Evolutionary conservation across 2,113 vertebrate species (phyloP).

Genomic region (Dromaius novaehollandiae): DNA sequence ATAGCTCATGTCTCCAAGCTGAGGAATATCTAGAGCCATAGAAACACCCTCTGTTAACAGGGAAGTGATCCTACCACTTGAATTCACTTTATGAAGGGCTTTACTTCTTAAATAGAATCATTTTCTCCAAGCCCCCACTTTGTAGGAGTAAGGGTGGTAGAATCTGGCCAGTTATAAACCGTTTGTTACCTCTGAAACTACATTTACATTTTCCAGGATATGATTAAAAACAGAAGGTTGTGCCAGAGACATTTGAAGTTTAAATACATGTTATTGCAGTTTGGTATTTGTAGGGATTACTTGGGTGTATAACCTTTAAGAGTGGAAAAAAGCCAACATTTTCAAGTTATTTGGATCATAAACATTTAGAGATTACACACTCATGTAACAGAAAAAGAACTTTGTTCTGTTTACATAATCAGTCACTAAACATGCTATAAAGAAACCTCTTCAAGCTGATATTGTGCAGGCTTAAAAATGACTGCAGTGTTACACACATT

Average conservation of each 20-base stretch:
- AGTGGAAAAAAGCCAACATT: slow-evolving; percentile 28
- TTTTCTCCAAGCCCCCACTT: background rate
- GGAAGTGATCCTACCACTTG: background rate
- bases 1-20: background rate
- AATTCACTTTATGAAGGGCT: background rate
- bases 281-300: slow-evolving; percentile 47
- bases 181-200: slow-evolving; percentile 39
- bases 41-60: background rate
- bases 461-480: background rate
- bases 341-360: slow-evolving; percentile 34
- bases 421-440: background rate
- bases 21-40: background rate
- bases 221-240: slow-evolving; percentile 13
- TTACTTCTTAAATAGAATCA: background rate
- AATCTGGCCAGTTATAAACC: background rate
- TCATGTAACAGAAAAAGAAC: background rate
- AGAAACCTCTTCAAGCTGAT: background rate
- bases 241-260: slow-evolving; percentile 38
- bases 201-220: slow-evolving; percentile 22
- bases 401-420: slow-evolving; percentile 29
- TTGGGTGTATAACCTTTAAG: slow-evolving; percentile 27
- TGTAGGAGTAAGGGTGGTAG: background rate
- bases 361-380: slow-evolving; percentile 38
- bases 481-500: background rate
- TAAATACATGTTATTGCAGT: slow-evolving; percentile 17